Conservation (phyloP, 2,888 invertebrate species). For the Buathra laborator region DNA sequence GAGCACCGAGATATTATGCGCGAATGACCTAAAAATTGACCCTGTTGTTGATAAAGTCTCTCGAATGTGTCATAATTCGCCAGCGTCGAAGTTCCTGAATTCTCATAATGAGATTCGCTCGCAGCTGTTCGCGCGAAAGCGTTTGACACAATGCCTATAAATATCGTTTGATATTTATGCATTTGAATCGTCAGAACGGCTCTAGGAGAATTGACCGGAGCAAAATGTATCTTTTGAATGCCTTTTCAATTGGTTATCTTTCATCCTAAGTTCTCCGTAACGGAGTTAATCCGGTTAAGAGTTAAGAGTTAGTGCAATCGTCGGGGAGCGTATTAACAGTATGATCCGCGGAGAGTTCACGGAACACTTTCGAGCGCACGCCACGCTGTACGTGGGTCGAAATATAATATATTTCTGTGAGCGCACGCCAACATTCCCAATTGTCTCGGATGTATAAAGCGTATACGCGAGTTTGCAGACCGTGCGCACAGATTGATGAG, state of each 20-base stretch:
- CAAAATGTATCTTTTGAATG: not conserved
- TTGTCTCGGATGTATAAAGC: not conserved
- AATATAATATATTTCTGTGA: conserved; percentile 33
- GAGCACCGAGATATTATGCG: conserved; percentile 6
- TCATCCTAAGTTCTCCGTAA: conserved; percentile 35
- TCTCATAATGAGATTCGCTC: conserved; percentile 28
- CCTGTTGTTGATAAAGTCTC: conserved; percentile 27
- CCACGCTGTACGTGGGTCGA: conserved; percentile 20
- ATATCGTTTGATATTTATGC: conserved; percentile 17
- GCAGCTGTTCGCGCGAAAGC: conserved; percentile 36
- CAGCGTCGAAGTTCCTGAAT: conserved; percentile 6
- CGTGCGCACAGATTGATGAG: conserved; percentile 51
- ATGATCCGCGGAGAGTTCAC: conserved; percentile 1
- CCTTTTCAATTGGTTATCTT: conserved; percentile 31
- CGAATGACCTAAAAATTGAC: conserved; percentile 27
- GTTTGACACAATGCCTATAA: conserved; percentile 29
- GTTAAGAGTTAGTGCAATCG: not conserved
- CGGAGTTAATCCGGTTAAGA: conserved; percentile 42
- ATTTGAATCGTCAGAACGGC: conserved; percentile 10
- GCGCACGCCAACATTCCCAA: conserved; percentile 1
- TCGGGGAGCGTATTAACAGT: not conserved
- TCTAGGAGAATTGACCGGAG: conserved; percentile 6
- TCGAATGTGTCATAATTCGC: conserved; percentile 9
- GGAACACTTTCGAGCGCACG: conserved; percentile 30
- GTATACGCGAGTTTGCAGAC: conserved; percentile 30